These are phyloP conservation scores for Phytoseiulus persimilis DNA, from an alignment of 2,888 invertebrate genomes.

Conservation along the genomic window DNA sequence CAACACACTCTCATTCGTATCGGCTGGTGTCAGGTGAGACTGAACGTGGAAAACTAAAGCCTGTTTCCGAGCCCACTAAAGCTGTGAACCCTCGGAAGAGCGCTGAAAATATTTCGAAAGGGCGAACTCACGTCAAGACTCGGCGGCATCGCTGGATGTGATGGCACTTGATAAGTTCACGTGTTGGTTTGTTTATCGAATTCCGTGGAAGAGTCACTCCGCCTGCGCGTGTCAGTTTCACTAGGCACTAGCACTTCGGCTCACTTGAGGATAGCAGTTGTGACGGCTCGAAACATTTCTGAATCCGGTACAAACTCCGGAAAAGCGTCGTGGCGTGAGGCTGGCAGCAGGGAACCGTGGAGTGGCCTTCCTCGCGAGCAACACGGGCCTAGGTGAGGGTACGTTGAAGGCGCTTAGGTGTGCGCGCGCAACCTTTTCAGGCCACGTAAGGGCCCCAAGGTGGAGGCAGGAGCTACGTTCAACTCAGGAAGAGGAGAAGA, in stretches of 20 bases:
- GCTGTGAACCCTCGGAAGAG: no score
- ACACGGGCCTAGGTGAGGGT: conserved; percentile 5
- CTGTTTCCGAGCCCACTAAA: no score
- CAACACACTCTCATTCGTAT: neutral
- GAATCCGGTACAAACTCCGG: neutral
- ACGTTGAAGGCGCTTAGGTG: conserved; percentile 5
- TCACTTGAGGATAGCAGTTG: neutral
- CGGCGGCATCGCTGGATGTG: neutral
- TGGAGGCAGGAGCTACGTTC: neutral
- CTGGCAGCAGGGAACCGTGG: neutral
- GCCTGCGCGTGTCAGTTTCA: neutral
- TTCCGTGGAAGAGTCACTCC: neutral
- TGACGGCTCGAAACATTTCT: neutral
- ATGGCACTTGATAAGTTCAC: neutral
- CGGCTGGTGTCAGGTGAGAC: neutral
- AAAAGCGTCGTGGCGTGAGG: neutral
- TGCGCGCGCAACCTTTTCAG: conserved; percentile 5
- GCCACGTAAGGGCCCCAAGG: conserved; percentile 5
- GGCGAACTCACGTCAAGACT: neutral
- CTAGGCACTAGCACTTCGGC: neutral
- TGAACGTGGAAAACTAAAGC: no score
- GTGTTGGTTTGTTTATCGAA: neutral
- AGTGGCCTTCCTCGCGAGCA: neutral
- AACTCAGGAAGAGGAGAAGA: neutral
- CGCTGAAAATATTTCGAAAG: neutral